Conservation (phyloP, 2,113 vertebrate species). For the Steatornis caripensis region DNA sequence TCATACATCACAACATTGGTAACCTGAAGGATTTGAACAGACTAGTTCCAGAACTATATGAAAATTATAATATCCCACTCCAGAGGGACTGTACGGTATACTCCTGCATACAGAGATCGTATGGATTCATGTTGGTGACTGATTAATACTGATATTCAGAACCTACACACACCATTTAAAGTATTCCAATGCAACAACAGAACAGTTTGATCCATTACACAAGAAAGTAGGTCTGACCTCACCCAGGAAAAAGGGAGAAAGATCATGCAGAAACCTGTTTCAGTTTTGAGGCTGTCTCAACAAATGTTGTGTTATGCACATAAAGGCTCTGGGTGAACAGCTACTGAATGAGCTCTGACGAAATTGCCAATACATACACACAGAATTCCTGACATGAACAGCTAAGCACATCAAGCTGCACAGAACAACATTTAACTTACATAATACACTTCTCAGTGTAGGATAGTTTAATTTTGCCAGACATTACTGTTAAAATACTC, state of each 20-base stretch:
- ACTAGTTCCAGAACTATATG: not conserved
- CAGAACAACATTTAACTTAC: not conserved
- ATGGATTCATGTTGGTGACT: not conserved
- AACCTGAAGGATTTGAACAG: not conserved
- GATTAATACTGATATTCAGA: not conserved
- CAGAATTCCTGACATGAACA: not conserved
- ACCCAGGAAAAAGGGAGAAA: not conserved
- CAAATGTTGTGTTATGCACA: rapidly evolving
- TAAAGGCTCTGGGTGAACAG: not conserved
- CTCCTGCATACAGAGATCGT: not conserved
- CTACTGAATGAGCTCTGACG: not conserved
- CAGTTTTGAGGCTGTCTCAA: not conserved
- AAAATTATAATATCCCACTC: not conserved
- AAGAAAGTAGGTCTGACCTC: not conserved
- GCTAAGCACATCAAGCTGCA: not conserved
- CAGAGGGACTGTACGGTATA: not conserved
- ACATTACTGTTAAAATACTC: not conserved
- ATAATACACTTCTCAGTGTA: not conserved
- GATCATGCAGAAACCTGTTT: not conserved
- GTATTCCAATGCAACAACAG: not conserved
- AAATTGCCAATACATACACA: not conserved
- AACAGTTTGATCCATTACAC: not conserved
- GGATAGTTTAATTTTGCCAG: not conserved
- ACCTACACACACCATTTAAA: not conserved
- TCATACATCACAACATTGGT: not conserved